Base-by-base conservation (phyloP, 1,140 invertebrate species). In the Conus ventricosus region DNA sequence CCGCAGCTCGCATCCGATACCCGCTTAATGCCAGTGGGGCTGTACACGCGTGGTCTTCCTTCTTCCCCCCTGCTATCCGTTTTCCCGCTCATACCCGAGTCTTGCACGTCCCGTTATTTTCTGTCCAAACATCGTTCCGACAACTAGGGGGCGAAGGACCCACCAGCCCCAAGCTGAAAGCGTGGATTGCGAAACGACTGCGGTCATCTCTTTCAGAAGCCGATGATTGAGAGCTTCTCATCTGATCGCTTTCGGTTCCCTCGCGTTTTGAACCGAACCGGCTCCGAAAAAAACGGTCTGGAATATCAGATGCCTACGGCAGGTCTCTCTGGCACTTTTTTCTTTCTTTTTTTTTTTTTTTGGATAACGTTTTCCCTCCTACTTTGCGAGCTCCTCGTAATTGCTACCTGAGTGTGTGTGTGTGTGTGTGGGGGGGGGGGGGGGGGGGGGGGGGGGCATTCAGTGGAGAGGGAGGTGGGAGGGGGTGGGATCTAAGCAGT, bases 31-130 rank as follows among this genome's bases (percentile, higher is more conserved):
- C 54, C 54, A 84, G 15, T 8, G 23, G 23, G 6, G 53, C 51
- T 6, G 81, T 27, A 13, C 80, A 13, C 23, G 27, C 23, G 4
- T 11, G 81, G 53, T 25, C 82, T 84, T 20, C 27, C 54, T 55
- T 53, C 81, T 17, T 15, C 78, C 78, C 78, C 17, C 7, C 51
- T 10, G 25, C 82, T 23, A 13, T 25, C 67, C 67, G 57, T 15
- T 60, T 39, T 60, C 57, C 15, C 57, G 8, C 57, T 60, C 57
- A 15, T 57, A 5, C 6, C 51, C 81, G 39, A 53, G 25, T 78
- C 27, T 81, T 13, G 82, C 82, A 84, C 82, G 82, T 60, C 27
- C n/a, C 20, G 57, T 10, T 84, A 10, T 84, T 60, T 84, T 84
- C 82, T 84, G 53, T 60, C 23, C 82, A 84, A 84, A 84, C 82